Conservation (phyloP, 2,888 invertebrate species). For the Apomyelois bistriatella region DNA sequence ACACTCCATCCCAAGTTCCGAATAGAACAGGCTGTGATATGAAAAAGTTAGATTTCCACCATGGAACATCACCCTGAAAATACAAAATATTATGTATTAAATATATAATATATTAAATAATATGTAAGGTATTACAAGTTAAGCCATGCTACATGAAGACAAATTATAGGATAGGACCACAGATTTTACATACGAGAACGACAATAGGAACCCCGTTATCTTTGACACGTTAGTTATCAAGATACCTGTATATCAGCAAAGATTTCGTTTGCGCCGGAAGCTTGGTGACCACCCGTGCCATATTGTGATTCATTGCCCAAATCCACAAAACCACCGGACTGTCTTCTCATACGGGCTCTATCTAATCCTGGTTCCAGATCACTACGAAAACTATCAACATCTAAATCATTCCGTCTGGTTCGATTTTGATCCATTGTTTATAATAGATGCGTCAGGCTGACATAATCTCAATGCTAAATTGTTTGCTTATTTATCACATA, state of each 20-base stretch:
- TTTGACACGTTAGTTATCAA: neutral
- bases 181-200: no score
- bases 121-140: no score
- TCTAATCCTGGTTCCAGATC: slow-evolving; percentile 65
- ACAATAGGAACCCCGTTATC: neutral
- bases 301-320: slow-evolving; percentile 87
- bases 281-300: slow-evolving; percentile 90
- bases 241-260: slow-evolving; percentile 94
- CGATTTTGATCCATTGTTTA: slow-evolving; percentile 62
- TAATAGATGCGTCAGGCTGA: neutral
- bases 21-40: slow-evolving; percentile 97
- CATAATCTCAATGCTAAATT: slow-evolving; percentile 14
- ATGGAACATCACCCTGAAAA: slow-evolving; percentile 87
- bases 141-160: no score
- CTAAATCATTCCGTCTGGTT: slow-evolving; percentile 57
- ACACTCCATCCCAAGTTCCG: slow-evolving; percentile 99
- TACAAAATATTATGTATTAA: no score
- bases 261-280: slow-evolving; percentile 92
- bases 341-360: slow-evolving; percentile 78
- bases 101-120: no score
- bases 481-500: slow-evolving; percentile 9
- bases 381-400: slow-evolving; percentile 66
- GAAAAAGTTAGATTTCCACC: slow-evolving; percentile 99
- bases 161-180: no score
- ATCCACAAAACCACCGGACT: slow-evolving; percentile 88